Evolutionary conservation across 2,888 invertebrate genomes (phyloP), one percentile per base, ranked within the genome.

Genomic region (Nebria brevicollis): DNA sequence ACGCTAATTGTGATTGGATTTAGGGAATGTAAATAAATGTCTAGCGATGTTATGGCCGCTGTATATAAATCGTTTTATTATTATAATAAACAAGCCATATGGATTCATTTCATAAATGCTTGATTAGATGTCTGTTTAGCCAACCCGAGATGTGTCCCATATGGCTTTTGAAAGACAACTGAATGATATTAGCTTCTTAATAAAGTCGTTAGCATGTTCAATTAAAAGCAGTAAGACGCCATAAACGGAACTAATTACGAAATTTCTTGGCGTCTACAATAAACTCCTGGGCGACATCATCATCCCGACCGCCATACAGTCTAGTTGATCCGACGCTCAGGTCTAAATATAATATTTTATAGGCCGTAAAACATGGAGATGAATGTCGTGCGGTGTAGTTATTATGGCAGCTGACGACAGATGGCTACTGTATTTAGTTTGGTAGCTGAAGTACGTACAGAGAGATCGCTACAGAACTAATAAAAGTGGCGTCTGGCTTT

Each of bases 141-240:
- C 7, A 54, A 54, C 13, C 54, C 54, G 13, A 54, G 54, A 13
- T 54, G 54, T 8, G 54, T 54, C 72, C 34, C n/a, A 2, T 26
- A 72, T 13, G 72, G 2, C 72, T 41, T 34, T 72, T 72, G 13
- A n/a, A 65, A 79, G 80, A 80, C 75, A 80, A 80, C 70, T 80
- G 70, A 80, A 80, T 80, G 75, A 75, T 80, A 80, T 80, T 80
- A 80, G 75, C 80, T 75, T 43, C 80, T 75, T 80, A 75, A 80
- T 80, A 80, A 80, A 75, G 80, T 72, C 80, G 75, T 80, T 80
- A 80, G 75, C 80, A 75, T 80, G 68, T 72, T 72, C 75, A 80
- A 80, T 80, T 80, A 80, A 80, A 75, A 75, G 54, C 65, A 75
- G 75, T 75, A 80, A 75, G 75, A 75, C 72, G 64, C 75, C 80